Conservation (phyloP, 1,140 invertebrate genomes). For the Anastrepha obliqua region DNA sequence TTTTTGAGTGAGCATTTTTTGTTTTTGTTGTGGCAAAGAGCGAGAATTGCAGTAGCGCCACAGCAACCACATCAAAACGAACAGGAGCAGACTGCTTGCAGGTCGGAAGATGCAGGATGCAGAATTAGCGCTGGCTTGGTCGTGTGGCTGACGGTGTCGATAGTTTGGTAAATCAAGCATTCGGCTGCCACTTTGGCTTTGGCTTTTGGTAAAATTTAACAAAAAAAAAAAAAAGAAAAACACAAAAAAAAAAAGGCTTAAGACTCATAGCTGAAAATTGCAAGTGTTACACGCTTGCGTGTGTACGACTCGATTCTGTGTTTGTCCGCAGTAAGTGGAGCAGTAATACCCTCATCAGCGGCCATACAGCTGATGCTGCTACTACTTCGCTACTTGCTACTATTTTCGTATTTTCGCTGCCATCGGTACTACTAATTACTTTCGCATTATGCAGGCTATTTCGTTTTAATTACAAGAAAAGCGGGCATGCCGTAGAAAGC, state of each 20-base stretch:
- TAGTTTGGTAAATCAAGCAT: not conserved
- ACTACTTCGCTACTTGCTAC: not conserved
- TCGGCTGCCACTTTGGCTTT: conserved; percentile 16
- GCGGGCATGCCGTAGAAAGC: not conserved
- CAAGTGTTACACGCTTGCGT: not conserved
- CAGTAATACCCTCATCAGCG: conserved; percentile 4
- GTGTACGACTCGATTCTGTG: not conserved
- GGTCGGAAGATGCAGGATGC: not conserved
- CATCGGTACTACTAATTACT: conserved; percentile 52
- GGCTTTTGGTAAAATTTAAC: not conserved
- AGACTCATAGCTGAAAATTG: not conserved
- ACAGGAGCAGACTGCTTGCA: not conserved
- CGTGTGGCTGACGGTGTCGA: not conserved
- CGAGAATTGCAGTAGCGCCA: conserved; percentile 1
- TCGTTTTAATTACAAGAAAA: conserved; percentile 54
- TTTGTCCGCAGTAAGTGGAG: not conserved
- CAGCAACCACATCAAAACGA: conserved; percentile 33
- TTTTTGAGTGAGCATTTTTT: conserved; percentile 9
- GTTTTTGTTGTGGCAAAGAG: conserved; percentile 1
- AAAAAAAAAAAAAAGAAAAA: not conserved
- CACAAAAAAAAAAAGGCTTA: no score
- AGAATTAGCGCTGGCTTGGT: not conserved
- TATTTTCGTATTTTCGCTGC: not conserved
- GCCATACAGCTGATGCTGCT: not conserved
- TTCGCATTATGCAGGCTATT: conserved; percentile 57